A percentile compares a stretch with the other conserved stretches of the same genome.
phyloP scores from a whole-genome alignment of 2,888 invertebrate genomes.

The Drosophila cognata region DNA sequence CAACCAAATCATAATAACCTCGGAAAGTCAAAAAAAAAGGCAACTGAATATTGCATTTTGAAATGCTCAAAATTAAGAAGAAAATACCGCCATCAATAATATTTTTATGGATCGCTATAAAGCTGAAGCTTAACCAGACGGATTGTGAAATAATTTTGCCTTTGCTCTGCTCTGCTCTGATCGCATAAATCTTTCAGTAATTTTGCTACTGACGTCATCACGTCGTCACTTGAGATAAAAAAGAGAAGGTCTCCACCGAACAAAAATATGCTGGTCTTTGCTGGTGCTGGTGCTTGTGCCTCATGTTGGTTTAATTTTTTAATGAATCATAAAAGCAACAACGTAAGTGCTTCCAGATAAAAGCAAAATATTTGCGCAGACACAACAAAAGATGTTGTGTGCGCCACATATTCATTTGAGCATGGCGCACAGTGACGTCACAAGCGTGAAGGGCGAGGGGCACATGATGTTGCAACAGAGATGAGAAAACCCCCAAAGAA shows the following conservation, averaged over 20 bases:
- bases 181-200: background rate
- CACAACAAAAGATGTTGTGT: slow-evolving; percentile 1
- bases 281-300: background rate
- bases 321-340: slow-evolving; percentile 69
- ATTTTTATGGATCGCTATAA: background rate
- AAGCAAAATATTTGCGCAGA: slow-evolving; percentile 47
- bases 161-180: background rate
- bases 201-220: slow-evolving; percentile 13
- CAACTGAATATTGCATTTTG: background rate
- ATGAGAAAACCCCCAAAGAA: background rate
- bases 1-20: background rate
- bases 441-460: background rate
- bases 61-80: background rate
- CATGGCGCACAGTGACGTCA: slow-evolving; percentile 22
- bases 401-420: slow-evolving; percentile 23
- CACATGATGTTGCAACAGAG: background rate
- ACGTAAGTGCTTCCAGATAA: slow-evolving; percentile 40
- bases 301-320: slow-evolving; percentile 45
- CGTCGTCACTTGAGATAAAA: slow-evolving; percentile 3
- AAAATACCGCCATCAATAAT: background rate
- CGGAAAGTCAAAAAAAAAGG: background rate
- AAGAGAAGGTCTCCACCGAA: slow-evolving; percentile 4
- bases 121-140: background rate
- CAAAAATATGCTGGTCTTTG: slow-evolving; percentile 23
- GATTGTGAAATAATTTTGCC: background rate